Percentiles rank a stretch among this genome's conserved stretches.
phyloP scores from a whole-genome alignment of 2,797 vertebrate genomes.

The Mormyrus proboscirostris region DNA sequence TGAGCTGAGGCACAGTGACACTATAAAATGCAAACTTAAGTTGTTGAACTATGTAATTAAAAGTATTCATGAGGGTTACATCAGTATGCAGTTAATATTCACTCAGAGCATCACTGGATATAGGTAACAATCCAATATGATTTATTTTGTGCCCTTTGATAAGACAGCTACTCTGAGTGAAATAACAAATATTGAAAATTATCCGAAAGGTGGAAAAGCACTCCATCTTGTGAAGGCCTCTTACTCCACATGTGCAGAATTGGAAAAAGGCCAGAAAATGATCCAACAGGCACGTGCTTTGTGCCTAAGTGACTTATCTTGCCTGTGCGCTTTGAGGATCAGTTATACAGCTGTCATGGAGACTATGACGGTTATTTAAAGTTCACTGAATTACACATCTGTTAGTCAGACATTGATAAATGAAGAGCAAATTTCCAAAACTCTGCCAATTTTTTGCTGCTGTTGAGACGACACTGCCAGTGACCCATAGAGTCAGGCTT shows the following conservation, averaged over 20 bases:
- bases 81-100: not conserved
- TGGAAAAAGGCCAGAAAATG: not conserved
- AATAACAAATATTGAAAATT: not conserved
- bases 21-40: not conserved
- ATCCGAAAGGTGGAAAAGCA: not conserved
- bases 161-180: not conserved
- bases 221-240: not conserved
- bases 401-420: not conserved
- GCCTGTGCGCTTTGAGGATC: not conserved
- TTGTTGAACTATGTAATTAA: not conserved
- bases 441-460: not conserved
- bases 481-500: not conserved
- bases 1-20: not conserved
- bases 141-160: not conserved
- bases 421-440: not conserved
- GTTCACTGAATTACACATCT: not conserved
- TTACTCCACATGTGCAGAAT: not conserved
- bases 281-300: not conserved
- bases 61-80: not conserved
- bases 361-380: not conserved
- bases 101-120: not conserved
- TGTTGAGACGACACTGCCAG: not conserved
- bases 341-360: not conserved
- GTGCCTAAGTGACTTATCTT: not conserved
- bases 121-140: not conserved